Evolutionary conservation across 1,140 invertebrate genomes (phyloP).

Genomic region (Euborellia annulipes): DNA sequence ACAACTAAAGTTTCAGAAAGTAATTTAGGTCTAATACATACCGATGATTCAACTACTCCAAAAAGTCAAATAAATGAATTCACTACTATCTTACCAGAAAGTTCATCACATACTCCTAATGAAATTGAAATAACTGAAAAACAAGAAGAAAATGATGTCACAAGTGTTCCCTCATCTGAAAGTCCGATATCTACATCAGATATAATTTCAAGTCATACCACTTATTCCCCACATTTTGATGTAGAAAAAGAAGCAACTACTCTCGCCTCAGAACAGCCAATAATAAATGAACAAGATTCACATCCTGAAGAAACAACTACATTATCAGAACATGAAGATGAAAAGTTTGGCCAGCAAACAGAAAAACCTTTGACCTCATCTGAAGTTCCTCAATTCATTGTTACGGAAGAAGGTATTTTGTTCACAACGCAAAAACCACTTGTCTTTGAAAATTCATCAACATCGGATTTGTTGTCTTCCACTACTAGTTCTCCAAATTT

Average conservation of each 20-base stretch:
- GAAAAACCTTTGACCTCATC: background rate
- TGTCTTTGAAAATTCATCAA: no score
- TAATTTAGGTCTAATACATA: background rate
- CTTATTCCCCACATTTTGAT: no score
- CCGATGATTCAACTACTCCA: background rate
- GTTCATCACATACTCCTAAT: background rate
- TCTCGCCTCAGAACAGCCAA: slow-evolving; percentile 10
- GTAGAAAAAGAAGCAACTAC: background rate
- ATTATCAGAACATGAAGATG: slow-evolving; percentile 17
- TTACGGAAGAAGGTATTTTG: no score
- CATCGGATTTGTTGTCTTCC: no score
- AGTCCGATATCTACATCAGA: background rate
- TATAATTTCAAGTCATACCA: no score
- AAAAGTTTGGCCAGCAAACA: slow-evolving; percentile 1
- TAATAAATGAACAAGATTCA: slow-evolving; percentile 4
- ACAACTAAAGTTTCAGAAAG: no score
- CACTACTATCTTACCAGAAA: background rate
- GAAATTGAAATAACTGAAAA: slow-evolving; percentile 8
- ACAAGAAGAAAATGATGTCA: background rate
- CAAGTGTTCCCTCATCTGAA: background rate
- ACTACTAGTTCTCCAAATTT: no score
- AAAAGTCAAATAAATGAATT: background rate
- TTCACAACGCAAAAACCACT: no score
- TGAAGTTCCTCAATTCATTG: background rate
- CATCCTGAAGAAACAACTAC: slow-evolving; percentile 14